Base-by-base conservation (phyloP, 2,113 vertebrate genomes). In the Bombycilla garrulus region DNA sequence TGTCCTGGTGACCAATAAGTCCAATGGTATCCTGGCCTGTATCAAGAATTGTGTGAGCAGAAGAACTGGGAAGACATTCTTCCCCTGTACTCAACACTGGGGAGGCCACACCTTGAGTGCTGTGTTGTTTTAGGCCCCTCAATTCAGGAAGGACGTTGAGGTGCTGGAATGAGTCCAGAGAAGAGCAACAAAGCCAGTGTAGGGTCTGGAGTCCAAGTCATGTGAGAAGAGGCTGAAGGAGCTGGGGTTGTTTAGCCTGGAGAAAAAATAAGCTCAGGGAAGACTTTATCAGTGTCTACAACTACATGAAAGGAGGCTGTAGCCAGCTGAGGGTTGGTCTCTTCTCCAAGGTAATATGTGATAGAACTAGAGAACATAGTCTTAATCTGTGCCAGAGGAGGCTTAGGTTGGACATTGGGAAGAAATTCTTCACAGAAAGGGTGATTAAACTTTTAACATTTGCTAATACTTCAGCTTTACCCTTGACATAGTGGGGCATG, bases 81-180 rank as follows among this genome's bases (percentile, higher is more conserved):
- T 38, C 3, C 18, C n/a, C n/a, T 38, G 19, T 47, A 18, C 28
- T 38, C n/a, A 23, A 40, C 7, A n/a, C 40, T 65, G 15, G 12
- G 15, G 24, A n/a, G 28, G 23, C 23, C 40, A 23, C 23, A 28
- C 5, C n/a, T 47, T 0, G 1, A 16, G 19, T 12, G 4, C 23
- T n/a, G 15, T 56, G 19, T 8, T 19, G n/a, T 47, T 73, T 22
- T 56, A 58, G 28, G 12, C 23, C 40, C 4, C n/a, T n/a, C 42
- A 42, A 0, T 25, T 48, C 29, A 40, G 35, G 35, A 74, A 25
- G 42, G 12, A 40, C 19, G 13, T 20, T 48, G 29, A 42, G 15
- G 12, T 24, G 6, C 35, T 65, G 19, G 12, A 56, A 17, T 16
- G 4, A 26, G 17, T 48, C 23, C 42, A 81, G 64, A 81, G 42